A percentile compares a stretch with the other conserved stretches of the same genome.
Conservation (phyloP, 2,113 vertebrate species). For the Crotophaga sulcirostris region DNA sequence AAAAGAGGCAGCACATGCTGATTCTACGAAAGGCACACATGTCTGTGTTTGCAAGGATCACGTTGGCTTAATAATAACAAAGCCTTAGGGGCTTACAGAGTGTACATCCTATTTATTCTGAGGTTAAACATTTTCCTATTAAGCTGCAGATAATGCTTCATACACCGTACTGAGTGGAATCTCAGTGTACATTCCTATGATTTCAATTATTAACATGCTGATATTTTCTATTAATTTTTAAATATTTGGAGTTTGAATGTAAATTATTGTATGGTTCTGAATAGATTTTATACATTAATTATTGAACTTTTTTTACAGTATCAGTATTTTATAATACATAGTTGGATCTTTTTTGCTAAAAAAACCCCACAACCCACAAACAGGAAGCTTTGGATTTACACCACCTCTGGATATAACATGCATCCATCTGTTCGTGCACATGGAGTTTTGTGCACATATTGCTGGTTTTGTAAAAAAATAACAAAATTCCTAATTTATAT, state of each 20-base stretch:
- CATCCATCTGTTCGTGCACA: not conserved
- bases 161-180: not conserved
- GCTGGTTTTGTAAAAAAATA: not conserved
- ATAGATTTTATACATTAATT: not conserved
- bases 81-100: conserved; percentile 5
- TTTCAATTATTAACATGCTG: conserved; percentile 52
- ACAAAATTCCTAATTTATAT: not conserved
- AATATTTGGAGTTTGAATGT: not conserved
- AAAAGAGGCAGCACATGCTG: conserved; percentile 6
- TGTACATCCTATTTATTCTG: conserved; percentile 33
- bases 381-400: not conserved
- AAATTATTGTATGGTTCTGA: not conserved
- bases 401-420: not conserved
- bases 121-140: conserved; percentile 40
- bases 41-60: conserved; percentile 12
- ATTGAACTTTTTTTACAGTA: not conserved
- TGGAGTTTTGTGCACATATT: not conserved
- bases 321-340: not conserved
- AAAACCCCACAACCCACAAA: not conserved
- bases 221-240: conserved; percentile 59
- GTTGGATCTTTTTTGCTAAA: not conserved
- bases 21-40: not conserved
- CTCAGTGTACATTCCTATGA: conserved; percentile 18
- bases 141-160: conserved; percentile 15
- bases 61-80: conserved; percentile 19